Conservation (phyloP, 2,113 vertebrate genomes). For the Brienomyrus longianalis region DNA sequence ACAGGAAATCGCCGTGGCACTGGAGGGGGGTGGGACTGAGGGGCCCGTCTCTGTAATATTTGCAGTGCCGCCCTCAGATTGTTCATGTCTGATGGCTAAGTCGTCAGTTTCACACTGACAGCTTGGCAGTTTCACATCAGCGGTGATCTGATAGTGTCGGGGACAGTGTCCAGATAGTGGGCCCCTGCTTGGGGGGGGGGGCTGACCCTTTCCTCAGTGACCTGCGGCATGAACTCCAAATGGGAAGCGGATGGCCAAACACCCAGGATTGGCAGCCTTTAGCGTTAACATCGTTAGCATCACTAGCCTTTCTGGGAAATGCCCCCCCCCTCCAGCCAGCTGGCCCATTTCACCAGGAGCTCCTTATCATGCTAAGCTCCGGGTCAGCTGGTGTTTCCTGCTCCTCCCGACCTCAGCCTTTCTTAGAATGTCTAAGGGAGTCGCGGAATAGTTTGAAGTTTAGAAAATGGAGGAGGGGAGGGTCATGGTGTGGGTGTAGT, state of each 20-base stretch:
- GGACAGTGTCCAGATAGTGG: not conserved
- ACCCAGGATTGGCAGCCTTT: not conserved
- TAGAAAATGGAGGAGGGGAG: slow-evolving; percentile 7
- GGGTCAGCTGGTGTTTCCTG: slow-evolving; percentile 27
- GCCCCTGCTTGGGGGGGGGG: not conserved
- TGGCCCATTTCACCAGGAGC: slow-evolving; percentile 8
- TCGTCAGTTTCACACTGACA: not conserved
- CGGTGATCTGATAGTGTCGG: not conserved
- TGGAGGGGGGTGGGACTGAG: not conserved
- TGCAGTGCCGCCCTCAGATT: not conserved
- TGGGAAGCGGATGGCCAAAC: not conserved
- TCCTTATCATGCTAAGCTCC: not conserved
- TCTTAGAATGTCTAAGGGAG: slow-evolving; percentile 20
- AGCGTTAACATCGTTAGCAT: not conserved
- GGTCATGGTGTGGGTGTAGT: not conserved
- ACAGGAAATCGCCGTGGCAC: not conserved
- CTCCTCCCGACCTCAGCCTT: slow-evolving; percentile 20
- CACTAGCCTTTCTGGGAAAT: not conserved
- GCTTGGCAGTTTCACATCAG: not conserved
- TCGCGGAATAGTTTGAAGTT: slow-evolving; percentile 15
- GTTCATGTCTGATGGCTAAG: not conserved
- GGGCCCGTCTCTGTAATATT: not conserved
- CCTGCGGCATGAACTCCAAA: not conserved
- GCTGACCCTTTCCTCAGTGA: too few species aligned
- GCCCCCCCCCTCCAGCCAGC: not conserved